Base-by-base conservation (phyloP, 2,113 vertebrate genomes). In the Galemys pyrenaicus region DNA sequence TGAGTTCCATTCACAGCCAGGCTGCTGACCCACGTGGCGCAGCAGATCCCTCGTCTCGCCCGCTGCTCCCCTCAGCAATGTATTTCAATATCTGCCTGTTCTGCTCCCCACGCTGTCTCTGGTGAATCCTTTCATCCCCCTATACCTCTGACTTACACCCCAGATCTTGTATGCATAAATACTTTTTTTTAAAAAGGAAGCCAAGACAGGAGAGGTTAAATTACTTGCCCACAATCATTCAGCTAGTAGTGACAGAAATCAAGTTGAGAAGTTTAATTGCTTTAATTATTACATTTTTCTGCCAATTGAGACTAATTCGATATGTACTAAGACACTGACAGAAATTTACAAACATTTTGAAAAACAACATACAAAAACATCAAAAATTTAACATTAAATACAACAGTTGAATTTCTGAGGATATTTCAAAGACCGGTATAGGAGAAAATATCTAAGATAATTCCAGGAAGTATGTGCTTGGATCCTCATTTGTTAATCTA, bases 401-500 rank as follows among this genome's bases (percentile, higher is more conserved):
- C 6, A 30, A 54, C 62, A 90, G 22, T 41, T 95, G 16, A 82
- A 85, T 91, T 92, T 62, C 60, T 84, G 79, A 30, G 20, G 41
- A 54, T 79, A 39, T 49, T 17, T 77, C 39, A 90, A 92, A 97
- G 68, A 85, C 54, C 30, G 75, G 60, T 62, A 58, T 86, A 92
- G 24, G 74, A 58, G 44, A 94, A 54, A 58, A 22, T 8, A 89
- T 6, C 37, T 41, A 49, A 49, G 24, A 60, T 6, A 93, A 67
- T 58, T 35, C 37, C 22, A 81, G 11, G 12, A 46, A 73, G 9
- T 84, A 6, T 74, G 6, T 75, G 92, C 37, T 83, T 56, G 74
- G 56, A 28, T 7, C 19, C 32, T 77, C 44, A 46, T 19, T 78
- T 82, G 35, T 49, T 6, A 87, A 71, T 46, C n/a, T 24, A 92